phyloP scores from a whole-genome alignment of 2,888 invertebrate genomes.

The Drosophila subquinaria region DNA sequence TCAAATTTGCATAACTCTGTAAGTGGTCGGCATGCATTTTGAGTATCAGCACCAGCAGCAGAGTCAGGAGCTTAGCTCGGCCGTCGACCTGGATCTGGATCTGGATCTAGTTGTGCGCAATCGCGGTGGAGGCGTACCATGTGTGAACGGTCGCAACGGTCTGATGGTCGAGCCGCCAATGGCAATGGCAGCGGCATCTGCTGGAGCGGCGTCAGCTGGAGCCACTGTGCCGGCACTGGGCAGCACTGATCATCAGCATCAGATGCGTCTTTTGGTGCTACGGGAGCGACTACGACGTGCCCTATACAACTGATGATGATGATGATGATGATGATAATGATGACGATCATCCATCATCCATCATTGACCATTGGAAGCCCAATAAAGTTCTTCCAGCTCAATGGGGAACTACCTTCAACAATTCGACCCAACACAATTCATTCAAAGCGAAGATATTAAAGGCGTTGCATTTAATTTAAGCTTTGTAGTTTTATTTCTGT shows the following conservation, averaged over 20 bases:
- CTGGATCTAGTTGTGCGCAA: conserved; percentile 29
- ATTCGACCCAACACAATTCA: conserved; percentile 1
- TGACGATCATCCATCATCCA: not conserved
- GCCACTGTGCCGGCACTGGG: conserved; percentile 6
- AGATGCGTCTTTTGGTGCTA: conserved; percentile 55
- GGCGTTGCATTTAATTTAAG: not conserved
- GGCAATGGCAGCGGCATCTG: not conserved
- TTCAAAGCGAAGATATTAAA: conserved; percentile 1
- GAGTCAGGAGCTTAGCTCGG: conserved; percentile 3
- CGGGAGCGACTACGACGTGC: conserved; percentile 61
- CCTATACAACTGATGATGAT: conserved; percentile 42
- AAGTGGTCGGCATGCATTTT: conserved; percentile 42
- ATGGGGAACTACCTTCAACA: not conserved
- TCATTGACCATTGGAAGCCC: not conserved
- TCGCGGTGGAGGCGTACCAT: conserved; percentile 53
- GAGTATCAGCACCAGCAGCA: conserved; percentile 40
- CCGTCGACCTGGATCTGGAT: not conserved
- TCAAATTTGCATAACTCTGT: conserved; percentile 17
- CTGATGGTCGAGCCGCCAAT: conserved; percentile 18
- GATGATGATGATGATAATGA: conserved; percentile 11
- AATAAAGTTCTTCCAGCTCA: not conserved
- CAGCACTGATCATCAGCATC: conserved; percentile 52
- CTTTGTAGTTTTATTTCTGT: not conserved
- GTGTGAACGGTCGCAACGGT: conserved; percentile 13
- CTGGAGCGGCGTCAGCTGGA: too few relatives aligned